Evolutionary conservation across 92 coral and sea anemone genomes (phyloP), one percentile per base, ranked within the genome.

Genomic region (Parazoanthus atlanticus): DNA sequence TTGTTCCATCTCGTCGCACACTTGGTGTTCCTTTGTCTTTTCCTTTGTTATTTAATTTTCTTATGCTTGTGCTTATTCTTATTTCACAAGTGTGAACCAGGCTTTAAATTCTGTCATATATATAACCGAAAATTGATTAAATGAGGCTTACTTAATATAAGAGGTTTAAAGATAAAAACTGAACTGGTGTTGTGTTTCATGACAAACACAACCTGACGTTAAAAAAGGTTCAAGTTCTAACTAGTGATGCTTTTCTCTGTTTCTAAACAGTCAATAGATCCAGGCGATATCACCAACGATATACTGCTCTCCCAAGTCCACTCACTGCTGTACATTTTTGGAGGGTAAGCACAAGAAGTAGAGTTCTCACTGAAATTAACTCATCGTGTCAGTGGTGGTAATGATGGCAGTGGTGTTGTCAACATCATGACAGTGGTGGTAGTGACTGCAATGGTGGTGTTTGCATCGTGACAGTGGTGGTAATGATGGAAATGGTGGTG

Each of bases 301-400:
- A 97, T 79, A 71, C 90, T 29, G 93, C 97, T 47, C 84, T 96
- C 47, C 98, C 99, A 4, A 93, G 98, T 89, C 99, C 99, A 21
- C 90, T 97, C 30, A 95, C 96, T 10, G 93, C 95, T 75, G 87
- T 97, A 76, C 85, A 93, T 77, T 97, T 95, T 88, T 97, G 99
- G 99, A 89, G 99, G 90, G 98, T 94, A 88, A 81, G 92, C 70
- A 5, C 79, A 34, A n/a, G 32, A 36, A 52, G 17, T 13, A 52
- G 17, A 52, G 58, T 15, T 52, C 21, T 52, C 21, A 13, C 0
- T 43, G 9, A 43, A 43, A 12, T 12, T 52, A 52, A 52, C 21
- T 52, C 58, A 52, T 52, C 5, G 21, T 52, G 58, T 2, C 21
- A 52, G 21, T 52, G 58, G 58, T 13, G 3, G 58, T 52, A 52